phyloP scores from a whole-genome alignment of 1,140 invertebrate genomes.

The Amyelois transitella region DNA sequence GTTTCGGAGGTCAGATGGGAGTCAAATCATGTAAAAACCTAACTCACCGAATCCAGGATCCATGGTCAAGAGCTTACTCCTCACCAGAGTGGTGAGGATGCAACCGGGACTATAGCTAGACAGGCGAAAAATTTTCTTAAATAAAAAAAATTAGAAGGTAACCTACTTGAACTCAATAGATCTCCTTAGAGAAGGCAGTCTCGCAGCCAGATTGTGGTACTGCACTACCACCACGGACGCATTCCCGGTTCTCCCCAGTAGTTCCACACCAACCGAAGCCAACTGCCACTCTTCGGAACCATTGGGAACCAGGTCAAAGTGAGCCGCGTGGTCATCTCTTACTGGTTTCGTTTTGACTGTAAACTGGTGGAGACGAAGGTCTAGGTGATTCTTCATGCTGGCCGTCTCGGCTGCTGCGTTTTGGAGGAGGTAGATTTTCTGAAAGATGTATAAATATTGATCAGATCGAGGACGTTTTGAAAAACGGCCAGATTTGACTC shows the following conservation, averaged over 20 bases:
- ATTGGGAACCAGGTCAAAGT: conserved; percentile 35
- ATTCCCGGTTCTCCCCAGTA: conserved; percentile 38
- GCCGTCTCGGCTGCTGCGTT: conserved; percentile 49
- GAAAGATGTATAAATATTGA: conserved; percentile 22
- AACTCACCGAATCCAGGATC: too few species aligned
- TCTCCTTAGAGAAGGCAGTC: conserved; percentile 53
- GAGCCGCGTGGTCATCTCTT: conserved; percentile 41
- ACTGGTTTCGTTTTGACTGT: conserved; percentile 41
- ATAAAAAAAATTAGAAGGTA: too few species aligned
- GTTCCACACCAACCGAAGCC: conserved; percentile 48
- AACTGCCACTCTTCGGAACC: conserved; percentile 46
- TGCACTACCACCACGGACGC: conserved; percentile 45
- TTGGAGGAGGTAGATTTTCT: conserved; percentile 69
- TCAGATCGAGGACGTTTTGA: too few species aligned
- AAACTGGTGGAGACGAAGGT: conserved; percentile 44
- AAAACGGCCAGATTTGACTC: too few species aligned
- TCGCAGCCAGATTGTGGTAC: conserved; percentile 47
- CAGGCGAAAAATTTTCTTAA: too few species aligned
- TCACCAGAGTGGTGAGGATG: too few species aligned
- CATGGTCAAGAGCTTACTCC: too few species aligned
- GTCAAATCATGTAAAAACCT: too few species aligned
- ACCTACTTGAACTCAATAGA: conserved; percentile 60
- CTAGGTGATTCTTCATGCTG: conserved; percentile 39
- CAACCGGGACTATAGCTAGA: too few species aligned
- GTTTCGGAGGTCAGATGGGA: too few species aligned